phyloP scores from a whole-genome alignment of 2,888 invertebrate species.

The Odontomyia ornata region DNA sequence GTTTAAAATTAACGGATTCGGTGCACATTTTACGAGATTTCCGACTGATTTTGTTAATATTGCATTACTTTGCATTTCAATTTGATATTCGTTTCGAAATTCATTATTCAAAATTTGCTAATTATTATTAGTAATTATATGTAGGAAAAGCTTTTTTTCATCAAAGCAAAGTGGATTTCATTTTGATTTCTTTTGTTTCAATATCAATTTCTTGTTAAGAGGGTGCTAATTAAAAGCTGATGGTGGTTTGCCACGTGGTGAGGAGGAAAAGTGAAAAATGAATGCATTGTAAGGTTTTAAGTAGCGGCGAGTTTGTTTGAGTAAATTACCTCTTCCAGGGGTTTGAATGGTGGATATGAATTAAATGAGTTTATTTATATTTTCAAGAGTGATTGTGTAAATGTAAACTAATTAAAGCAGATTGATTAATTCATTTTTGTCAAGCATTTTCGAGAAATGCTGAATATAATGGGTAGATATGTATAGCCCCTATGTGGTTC shows the following conservation, averaged over 20 bases:
- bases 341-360: background rate
- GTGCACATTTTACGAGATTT: constrained; percentile 51
- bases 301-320: background rate
- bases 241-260: background rate
- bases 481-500: background rate
- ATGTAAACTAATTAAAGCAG: background rate
- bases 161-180: background rate
- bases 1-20: constrained; percentile 46
- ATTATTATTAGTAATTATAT: background rate
- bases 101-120: background rate
- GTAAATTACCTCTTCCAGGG: background rate
- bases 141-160: background rate
- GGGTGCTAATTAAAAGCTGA: constrained; percentile 3
- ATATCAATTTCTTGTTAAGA: background rate
- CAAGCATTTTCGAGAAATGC: too few relatives aligned
- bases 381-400: constrained; percentile 9
- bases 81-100: background rate
- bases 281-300: background rate
- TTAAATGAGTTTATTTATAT: background rate
- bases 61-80: too few relatives aligned
- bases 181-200: background rate
- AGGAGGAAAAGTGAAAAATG: constrained; percentile 1
- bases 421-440: too few relatives aligned
- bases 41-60: constrained; percentile 30
- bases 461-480: background rate